Evolutionary conservation across 2,888 invertebrate species (phyloP).

Genomic region (Papilio demoleus): DNA sequence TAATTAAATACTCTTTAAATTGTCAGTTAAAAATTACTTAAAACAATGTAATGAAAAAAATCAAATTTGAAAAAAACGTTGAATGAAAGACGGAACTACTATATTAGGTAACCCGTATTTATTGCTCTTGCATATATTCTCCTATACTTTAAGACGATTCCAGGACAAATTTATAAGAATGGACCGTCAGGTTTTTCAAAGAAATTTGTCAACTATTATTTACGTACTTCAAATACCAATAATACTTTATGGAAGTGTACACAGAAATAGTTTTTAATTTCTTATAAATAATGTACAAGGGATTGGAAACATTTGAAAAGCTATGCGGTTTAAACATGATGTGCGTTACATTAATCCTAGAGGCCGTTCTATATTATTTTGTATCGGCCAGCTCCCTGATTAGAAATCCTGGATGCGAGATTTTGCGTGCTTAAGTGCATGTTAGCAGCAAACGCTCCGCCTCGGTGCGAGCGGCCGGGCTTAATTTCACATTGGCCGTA

Average conservation of each 20-base stretch:
- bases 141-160: no score
- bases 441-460: conserved; percentile 48
- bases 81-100: no score
- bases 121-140: no score
- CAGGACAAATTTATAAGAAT: no score
- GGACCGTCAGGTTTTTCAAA: no score
- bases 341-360: conserved; percentile 41
- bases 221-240: background rate
- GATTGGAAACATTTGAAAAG: background rate
- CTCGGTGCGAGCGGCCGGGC: conserved; percentile 46
- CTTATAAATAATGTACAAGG: background rate
- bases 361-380: conserved; percentile 29
- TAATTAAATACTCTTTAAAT: no score
- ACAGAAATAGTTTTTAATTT: no score
- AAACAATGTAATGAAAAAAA: no score
- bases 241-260: background rate
- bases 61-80: no score
- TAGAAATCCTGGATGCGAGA: conserved; percentile 50
- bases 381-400: conserved; percentile 45
- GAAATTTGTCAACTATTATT: no score
- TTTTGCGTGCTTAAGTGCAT: conserved; percentile 49
- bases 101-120: no score
- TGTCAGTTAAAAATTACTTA: no score
- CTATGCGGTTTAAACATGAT: conserved; percentile 35
- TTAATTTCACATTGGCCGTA: conserved; percentile 47